These are phyloP conservation scores for Drosophila emarginata DNA, from an alignment of 2,888 invertebrate genomes.

Conservation along the genomic window DNA sequence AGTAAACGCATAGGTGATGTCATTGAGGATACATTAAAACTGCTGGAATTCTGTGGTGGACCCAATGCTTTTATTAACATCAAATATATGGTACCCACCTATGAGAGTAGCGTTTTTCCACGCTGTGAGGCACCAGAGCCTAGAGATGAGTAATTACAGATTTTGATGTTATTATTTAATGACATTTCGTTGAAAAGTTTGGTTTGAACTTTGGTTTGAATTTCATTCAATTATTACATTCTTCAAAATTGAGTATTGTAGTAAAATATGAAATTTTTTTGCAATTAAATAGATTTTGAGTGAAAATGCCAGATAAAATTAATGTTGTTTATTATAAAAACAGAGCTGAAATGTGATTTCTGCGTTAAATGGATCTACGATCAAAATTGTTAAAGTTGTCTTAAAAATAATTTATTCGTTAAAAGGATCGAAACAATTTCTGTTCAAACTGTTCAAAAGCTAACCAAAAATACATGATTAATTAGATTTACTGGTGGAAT, in stretches of 20 bases:
- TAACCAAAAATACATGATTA: too few relatives aligned
- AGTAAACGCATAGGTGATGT: slow-evolving; percentile 94
- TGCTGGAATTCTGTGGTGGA: slow-evolving; percentile 95
- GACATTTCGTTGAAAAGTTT: slow-evolving; percentile 10
- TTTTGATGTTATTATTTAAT: not conserved
- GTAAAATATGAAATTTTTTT: slow-evolving; percentile 50
- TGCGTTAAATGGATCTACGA: too few relatives aligned
- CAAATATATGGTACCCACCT: slow-evolving; percentile 99
- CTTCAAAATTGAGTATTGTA: slow-evolving; percentile 28
- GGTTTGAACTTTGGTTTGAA: slow-evolving; percentile 11
- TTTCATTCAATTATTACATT: not conserved
- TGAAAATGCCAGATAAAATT: not conserved
- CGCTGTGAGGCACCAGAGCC: slow-evolving; percentile 48
- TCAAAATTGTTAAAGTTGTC: too few relatives aligned
- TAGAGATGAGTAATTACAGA: slow-evolving; percentile 8
- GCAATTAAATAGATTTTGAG: slow-evolving; percentile 31
- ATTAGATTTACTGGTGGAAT: too few relatives aligned
- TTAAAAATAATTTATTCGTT: too few relatives aligned
- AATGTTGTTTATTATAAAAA: too few relatives aligned
- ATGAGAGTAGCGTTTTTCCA: slow-evolving; percentile 89
- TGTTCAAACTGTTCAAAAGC: too few relatives aligned
- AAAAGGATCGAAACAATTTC: too few relatives aligned
- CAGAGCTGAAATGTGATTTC: too few relatives aligned
- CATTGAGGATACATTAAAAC: slow-evolving; percentile 95
- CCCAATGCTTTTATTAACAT: slow-evolving; percentile 98